Conservation (phyloP, 2,888 invertebrate genomes). For the Taenaris catops region DNA sequence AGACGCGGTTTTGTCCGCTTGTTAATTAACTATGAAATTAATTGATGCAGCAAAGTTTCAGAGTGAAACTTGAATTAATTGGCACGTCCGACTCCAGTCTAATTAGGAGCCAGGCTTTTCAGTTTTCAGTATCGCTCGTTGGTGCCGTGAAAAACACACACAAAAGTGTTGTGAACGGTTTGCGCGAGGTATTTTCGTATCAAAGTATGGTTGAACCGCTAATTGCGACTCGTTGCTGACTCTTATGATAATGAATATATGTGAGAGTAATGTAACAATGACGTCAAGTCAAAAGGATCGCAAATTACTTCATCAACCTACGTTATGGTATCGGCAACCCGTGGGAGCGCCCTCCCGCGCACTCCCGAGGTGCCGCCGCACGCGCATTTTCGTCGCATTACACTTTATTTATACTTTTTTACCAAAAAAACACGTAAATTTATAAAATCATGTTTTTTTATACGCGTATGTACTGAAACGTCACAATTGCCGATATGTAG, state of each 20-base stretch:
- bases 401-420: slow-evolving; percentile 23
- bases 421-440: too few relatives aligned
- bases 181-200: slow-evolving; percentile 38
- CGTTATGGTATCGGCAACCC: slow-evolving; percentile 81
- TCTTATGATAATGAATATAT: slow-evolving; percentile 16
- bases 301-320: too few relatives aligned
- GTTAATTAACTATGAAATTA: slow-evolving; percentile 81
- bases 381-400: slow-evolving; percentile 66
- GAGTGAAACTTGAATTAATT: slow-evolving; percentile 80
- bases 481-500: too few relatives aligned
- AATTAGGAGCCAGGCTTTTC: slow-evolving; percentile 79
- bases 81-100: slow-evolving; percentile 79
- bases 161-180: slow-evolving; percentile 67
- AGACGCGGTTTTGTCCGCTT: slow-evolving; percentile 71
- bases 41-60: slow-evolving; percentile 79
- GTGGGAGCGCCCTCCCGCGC: slow-evolving; percentile 81
- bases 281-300: slow-evolving; percentile 1
- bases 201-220: slow-evolving; percentile 30
- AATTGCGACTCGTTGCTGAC: slow-evolving; percentile 28
- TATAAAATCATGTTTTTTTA: too few relatives aligned
- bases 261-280: slow-evolving; percentile 2
- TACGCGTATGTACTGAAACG: too few relatives aligned
- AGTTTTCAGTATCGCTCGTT: slow-evolving; percentile 58
- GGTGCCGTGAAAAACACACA: slow-evolving; percentile 74
- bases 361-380: slow-evolving; percentile 61